Evolutionary conservation across 2,888 invertebrate genomes (phyloP).

Genomic region (Ectropis crepuscularia): DNA sequence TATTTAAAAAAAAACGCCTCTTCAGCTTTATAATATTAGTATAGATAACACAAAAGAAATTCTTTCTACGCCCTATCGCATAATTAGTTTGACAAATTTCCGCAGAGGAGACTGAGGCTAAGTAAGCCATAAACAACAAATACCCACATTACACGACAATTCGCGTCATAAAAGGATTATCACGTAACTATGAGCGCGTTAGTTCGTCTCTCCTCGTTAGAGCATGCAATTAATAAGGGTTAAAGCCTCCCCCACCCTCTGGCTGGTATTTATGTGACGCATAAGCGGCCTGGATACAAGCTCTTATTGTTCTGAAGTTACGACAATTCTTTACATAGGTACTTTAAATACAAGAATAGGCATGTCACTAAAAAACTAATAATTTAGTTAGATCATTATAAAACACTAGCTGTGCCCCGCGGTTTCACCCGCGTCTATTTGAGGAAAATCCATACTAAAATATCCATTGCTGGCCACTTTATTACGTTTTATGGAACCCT

Average conservation of each 20-base stretch:
- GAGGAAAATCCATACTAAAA: no score
- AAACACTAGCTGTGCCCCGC: no score
- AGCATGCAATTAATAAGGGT: conserved; percentile 31
- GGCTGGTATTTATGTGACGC: neutral
- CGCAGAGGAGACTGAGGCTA: neutral
- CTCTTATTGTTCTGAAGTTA: neutral
- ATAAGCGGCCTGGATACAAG: neutral
- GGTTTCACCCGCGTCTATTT: no score
- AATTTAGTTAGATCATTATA: no score
- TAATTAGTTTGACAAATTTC: no score
- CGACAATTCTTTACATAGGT: neutral
- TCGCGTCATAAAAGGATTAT: conserved; percentile 17
- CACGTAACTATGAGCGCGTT: conserved; percentile 20
- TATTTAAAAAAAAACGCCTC: no score
- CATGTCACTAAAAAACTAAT: no score
- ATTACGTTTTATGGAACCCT: no score
- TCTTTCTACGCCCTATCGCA: neutral
- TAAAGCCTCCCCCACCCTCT: conserved; percentile 7
- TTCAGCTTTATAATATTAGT: no score
- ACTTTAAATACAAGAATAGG: no score
- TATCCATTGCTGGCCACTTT: no score
- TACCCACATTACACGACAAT: conserved; percentile 3
- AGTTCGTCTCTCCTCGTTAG: conserved; percentile 22
- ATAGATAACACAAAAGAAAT: neutral
- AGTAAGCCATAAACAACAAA: neutral